phyloP scores from a whole-genome alignment of 2,113 vertebrate species.

The Buteo buteo region DNA sequence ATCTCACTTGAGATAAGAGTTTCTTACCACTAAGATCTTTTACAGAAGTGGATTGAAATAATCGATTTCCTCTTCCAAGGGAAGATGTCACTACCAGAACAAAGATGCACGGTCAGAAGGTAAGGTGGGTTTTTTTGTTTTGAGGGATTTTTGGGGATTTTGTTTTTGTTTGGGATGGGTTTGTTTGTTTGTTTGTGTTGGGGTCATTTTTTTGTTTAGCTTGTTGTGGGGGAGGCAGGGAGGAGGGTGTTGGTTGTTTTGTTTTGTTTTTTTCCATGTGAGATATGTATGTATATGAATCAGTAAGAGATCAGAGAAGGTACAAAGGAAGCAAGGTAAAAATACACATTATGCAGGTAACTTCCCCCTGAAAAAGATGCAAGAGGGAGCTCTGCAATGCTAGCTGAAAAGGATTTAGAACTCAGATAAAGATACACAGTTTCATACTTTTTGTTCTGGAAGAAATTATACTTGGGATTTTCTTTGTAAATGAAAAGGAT shows the following conservation, averaged over 20 bases:
- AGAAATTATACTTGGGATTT: not conserved
- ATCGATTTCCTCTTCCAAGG: not conserved
- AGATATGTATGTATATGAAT: not conserved
- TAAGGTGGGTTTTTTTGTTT: fast-evolving
- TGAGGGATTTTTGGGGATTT: fast-evolving
- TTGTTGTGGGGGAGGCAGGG: not conserved
- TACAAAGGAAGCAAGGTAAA: not conserved
- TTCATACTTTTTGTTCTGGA: not conserved
- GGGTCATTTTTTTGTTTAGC: not conserved
- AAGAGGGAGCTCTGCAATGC: not conserved
- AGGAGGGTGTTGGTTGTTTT: too few relatives aligned
- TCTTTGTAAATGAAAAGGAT: not conserved
- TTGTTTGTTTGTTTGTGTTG: not conserved
- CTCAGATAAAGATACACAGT: not conserved
- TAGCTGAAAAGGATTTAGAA: not conserved
- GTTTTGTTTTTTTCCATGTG: fast-evolving
- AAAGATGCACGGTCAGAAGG: not conserved
- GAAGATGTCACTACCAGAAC: not conserved
- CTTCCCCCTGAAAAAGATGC: not conserved
- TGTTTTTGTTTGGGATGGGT: not conserved
- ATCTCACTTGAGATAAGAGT: not conserved
- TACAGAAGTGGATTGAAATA: not conserved
- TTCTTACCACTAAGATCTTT: not conserved
- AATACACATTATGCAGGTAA: not conserved
- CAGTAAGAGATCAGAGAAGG: not conserved